These are phyloP conservation scores for Mirza zaza DNA, from an alignment of 2,113 vertebrate genomes.

Conservation along the genomic window DNA sequence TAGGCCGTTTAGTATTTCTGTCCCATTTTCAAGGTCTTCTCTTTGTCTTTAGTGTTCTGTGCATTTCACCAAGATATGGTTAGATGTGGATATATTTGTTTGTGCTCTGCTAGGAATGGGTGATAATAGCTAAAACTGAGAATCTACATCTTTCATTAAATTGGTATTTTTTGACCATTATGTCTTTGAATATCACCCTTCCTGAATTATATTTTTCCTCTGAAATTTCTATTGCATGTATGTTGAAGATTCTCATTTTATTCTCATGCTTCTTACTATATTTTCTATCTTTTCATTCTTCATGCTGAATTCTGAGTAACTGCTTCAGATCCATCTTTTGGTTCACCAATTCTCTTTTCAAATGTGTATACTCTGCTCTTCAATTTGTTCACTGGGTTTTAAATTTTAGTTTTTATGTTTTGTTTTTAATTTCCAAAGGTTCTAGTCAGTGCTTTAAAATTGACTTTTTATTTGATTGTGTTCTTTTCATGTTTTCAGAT, in stretches of 20 bases:
- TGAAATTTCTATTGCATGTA: neutral
- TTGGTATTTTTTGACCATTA: neutral
- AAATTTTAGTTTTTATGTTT: neutral
- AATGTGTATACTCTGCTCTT: neutral
- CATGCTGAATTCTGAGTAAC: neutral
- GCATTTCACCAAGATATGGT: neutral
- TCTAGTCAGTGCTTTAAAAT: neutral
- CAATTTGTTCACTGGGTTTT: neutral
- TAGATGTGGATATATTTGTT: neutral
- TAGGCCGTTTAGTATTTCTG: neutral
- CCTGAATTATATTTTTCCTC: neutral
- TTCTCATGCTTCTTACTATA: neutral
- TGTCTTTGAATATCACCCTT: neutral
- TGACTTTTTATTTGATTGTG: neutral
- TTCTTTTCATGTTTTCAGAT: neutral
- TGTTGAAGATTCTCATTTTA: neutral
- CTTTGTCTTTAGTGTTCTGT: neutral
- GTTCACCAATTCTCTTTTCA: neutral
- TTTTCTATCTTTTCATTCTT: neutral
- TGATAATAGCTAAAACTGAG: neutral
- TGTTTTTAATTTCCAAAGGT: neutral
- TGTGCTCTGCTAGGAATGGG: neutral
- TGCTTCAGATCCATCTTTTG: neutral
- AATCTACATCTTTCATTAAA: neutral
- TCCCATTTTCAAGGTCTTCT: neutral